Evolutionary conservation across 2,113 vertebrate genomes (phyloP).

Genomic region (Psephotus haematonotus): DNA sequence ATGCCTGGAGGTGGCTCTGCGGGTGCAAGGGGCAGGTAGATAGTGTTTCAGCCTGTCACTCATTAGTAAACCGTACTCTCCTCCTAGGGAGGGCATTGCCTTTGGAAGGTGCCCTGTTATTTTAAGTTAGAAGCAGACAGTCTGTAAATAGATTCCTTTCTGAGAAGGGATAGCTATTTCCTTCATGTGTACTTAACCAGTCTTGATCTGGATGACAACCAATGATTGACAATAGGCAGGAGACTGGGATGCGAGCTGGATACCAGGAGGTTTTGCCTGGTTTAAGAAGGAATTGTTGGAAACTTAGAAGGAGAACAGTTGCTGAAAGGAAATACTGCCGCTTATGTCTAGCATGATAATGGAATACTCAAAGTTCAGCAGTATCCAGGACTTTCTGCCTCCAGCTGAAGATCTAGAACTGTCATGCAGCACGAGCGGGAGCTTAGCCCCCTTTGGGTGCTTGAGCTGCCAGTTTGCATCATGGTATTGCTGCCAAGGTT

Average conservation of each 20-base stretch:
- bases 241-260: not conserved
- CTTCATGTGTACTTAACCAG: not conserved
- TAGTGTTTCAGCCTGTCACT: not conserved
- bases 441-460: not conserved
- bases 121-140: not conserved
- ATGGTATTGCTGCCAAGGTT: not conserved
- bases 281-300: not conserved
- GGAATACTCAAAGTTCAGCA: not conserved
- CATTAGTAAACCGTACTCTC: not conserved
- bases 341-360: not conserved
- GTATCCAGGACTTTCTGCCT: not conserved
- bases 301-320: not conserved
- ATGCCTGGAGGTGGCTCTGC: not conserved
- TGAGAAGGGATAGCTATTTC: not conserved
- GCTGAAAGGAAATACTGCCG: not conserved
- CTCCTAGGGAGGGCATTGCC: not conserved
- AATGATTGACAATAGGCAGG: not conserved
- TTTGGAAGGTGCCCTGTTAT: not conserved
- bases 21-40: not conserved
- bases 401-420: not conserved
- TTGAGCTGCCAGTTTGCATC: not conserved
- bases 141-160: not conserved
- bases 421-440: not conserved
- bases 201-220: not conserved
- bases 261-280: not conserved